Evolutionary conservation across 2,888 invertebrate species (phyloP).

Genomic region (Siphonodentalium dalli): DNA sequence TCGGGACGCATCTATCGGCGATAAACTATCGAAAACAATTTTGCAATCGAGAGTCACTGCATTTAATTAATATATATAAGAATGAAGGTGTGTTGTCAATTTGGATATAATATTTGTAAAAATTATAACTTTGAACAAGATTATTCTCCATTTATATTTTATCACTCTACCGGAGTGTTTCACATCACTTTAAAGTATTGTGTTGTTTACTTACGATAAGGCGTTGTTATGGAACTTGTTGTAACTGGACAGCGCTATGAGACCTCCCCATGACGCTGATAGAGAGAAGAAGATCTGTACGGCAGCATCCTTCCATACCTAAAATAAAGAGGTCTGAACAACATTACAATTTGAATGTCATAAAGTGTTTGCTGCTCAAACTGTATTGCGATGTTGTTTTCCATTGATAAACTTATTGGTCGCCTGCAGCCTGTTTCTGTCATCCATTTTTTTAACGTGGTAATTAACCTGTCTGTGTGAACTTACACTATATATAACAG

Average conservation of each 20-base stretch:
- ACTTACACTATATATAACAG: too few relatives aligned
- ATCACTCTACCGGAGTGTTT: not conserved
- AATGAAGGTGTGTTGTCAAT: too few relatives aligned
- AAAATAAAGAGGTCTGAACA: conserved; percentile 1
- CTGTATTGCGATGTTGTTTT: not conserved
- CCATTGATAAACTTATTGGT: not conserved
- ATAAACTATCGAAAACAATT: too few relatives aligned
- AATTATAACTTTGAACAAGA: not conserved
- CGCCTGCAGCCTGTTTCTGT: too few relatives aligned
- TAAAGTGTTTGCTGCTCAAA: not conserved
- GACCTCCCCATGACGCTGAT: conserved; percentile 63
- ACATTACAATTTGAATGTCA: too few relatives aligned
- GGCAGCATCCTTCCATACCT: conserved; percentile 64
- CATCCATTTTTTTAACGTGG: too few relatives aligned
- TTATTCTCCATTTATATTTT: not conserved
- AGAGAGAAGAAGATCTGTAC: conserved; percentile 64
- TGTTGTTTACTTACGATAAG: conserved; percentile 41
- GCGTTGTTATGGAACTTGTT: conserved; percentile 65
- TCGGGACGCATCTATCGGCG: too few relatives aligned
- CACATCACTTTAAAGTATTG: not conserved
- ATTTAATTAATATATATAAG: too few relatives aligned
- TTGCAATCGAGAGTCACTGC: too few relatives aligned
- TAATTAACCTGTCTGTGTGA: too few relatives aligned
- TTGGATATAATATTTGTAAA: too few relatives aligned
- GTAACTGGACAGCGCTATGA: conserved; percentile 65